A percentile compares a stretch with the other conserved stretches of the same genome.
These are phyloP conservation scores for Oxytorus armatus DNA, from an alignment of 2,888 invertebrate species.

Conservation along the genomic window DNA sequence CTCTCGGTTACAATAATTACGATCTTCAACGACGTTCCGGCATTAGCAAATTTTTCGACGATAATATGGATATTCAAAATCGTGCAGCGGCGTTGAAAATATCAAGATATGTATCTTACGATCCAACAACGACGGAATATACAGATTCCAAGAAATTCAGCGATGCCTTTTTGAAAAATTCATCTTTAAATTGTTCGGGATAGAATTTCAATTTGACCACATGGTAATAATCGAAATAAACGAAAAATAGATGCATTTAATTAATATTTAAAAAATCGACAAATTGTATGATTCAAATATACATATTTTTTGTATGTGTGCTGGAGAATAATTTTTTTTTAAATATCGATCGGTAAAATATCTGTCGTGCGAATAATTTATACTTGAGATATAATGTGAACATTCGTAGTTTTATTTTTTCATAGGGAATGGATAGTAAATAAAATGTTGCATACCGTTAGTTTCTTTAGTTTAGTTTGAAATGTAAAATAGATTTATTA, in stretches of 20 bases:
- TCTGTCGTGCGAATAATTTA: no score
- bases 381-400: no score
- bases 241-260: neutral
- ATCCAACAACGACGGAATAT: slow-evolving; percentile 56
- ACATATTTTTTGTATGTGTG: no score
- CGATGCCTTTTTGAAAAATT: slow-evolving; percentile 39
- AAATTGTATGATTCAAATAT: no score
- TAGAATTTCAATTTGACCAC: neutral
- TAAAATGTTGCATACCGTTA: neutral
- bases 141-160: slow-evolving; percentile 51
- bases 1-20: slow-evolving; percentile 71
- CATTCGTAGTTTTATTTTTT: neutral
- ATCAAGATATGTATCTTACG: slow-evolving; percentile 60
- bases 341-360: no score
- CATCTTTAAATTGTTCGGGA: neutral
- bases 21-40: slow-evolving; percentile 72
- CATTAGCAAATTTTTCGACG: slow-evolving; percentile 74
- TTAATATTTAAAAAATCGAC: no score
- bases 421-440: neutral
- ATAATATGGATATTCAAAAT: slow-evolving; percentile 73
- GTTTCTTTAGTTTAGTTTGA: slow-evolving; percentile 44
- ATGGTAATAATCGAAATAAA: neutral
- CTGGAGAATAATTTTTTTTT: no score
- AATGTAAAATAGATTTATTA: slow-evolving; percentile 73
- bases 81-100: slow-evolving; percentile 72